Evolutionary conservation across 2,113 vertebrate species (phyloP).

Genomic region (Arenaria interpres): DNA sequence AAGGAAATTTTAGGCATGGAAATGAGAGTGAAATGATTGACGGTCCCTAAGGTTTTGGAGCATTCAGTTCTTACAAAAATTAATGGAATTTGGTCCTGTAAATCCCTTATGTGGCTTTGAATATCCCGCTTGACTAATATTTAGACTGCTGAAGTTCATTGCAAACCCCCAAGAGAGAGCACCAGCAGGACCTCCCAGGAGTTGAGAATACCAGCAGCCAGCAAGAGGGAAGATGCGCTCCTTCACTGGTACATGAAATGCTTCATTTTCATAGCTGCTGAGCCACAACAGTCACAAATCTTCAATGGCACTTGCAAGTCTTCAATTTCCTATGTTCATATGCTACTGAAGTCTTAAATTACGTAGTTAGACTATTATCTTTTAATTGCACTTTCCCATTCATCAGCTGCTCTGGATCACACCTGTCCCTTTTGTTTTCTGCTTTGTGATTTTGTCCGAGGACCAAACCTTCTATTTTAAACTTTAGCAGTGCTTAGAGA

Average conservation of each 20-base stretch:
- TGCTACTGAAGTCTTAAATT: not conserved
- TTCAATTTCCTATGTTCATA: not conserved
- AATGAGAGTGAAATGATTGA: not conserved
- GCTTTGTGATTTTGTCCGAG: not conserved
- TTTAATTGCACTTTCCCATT: not conserved
- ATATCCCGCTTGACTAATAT: not conserved
- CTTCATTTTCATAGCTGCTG: not conserved
- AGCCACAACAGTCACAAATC: not conserved
- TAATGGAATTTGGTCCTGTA: not conserved
- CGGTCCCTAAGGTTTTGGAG: not conserved
- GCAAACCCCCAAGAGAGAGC: not conserved
- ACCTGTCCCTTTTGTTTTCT: not conserved
- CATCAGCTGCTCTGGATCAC: not conserved
- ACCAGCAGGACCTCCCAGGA: not conserved
- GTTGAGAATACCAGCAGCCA: not conserved
- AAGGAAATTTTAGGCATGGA: not conserved
- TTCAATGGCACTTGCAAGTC: not conserved
- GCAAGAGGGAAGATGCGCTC: not conserved
- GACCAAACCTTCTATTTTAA: not conserved
- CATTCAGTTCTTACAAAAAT: not conserved
- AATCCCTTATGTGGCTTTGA: not conserved
- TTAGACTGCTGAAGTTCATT: not conserved
- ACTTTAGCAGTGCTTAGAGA: not conserved
- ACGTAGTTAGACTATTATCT: not conserved
- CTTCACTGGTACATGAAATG: not conserved